phyloP scores from a whole-genome alignment of 2,113 vertebrate genomes.

The Tangachromis dhanisi region DNA sequence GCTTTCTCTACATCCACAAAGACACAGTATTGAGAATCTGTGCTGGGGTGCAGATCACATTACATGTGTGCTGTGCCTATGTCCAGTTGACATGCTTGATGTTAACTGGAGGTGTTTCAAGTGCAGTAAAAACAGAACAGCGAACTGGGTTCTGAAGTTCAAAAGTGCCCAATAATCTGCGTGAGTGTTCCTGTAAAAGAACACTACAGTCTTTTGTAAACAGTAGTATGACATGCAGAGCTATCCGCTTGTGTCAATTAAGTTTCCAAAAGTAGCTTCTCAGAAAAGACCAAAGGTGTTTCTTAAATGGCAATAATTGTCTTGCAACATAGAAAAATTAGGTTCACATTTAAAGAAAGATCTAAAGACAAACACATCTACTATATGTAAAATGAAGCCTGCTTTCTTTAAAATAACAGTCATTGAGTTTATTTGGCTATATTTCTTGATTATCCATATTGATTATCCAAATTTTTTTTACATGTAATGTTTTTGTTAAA shows the following conservation, averaged over 20 bases:
- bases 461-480: background rate
- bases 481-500: background rate
- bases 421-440: background rate
- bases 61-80: background rate
- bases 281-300: background rate
- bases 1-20: background rate
- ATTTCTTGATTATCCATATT: background rate
- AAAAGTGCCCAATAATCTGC: background rate
- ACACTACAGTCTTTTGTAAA: background rate
- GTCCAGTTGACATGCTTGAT: background rate
- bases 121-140: background rate
- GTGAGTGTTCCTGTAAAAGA: background rate
- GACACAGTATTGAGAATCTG: background rate
- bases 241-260: background rate
- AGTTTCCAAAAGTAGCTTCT: background rate
- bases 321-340: background rate
- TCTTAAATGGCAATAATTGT: background rate
- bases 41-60: background rate
- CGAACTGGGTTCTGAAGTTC: background rate
- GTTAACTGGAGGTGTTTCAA: background rate
- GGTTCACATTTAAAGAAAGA: background rate
- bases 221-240: background rate
- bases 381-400: background rate
- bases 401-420: background rate
- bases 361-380: background rate